Conservation (phyloP, 1,140 invertebrate genomes). For the Ceratoteleas bidentatus region DNA sequence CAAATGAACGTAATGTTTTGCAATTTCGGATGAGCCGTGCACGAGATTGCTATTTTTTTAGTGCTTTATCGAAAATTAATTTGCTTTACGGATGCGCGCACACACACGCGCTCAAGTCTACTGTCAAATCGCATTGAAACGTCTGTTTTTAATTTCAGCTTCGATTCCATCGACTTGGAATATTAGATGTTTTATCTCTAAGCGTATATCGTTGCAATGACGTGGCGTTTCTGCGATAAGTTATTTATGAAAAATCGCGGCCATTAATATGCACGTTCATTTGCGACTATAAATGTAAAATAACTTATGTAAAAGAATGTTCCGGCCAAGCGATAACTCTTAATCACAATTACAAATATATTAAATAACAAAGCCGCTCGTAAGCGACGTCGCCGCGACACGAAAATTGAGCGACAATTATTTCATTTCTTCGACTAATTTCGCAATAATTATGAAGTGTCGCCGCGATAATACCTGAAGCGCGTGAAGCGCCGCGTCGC, state of each 20-base stretch:
- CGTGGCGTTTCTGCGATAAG: constrained; percentile 28
- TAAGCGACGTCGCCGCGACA: too few relatives aligned
- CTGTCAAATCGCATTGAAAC: constrained; percentile 19
- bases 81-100: neutral
- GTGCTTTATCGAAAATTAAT: constrained; percentile 25
- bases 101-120: neutral
- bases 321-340: too few relatives aligned
- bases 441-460: too few relatives aligned
- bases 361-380: too few relatives aligned
- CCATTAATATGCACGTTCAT: constrained; percentile 13
- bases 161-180: constrained; percentile 28
- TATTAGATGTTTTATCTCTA: constrained; percentile 43
- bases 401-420: too few relatives aligned
- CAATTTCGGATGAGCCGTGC: constrained; percentile 8
- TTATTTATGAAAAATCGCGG: constrained; percentile 34
- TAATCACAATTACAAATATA: too few relatives aligned
- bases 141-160: constrained; percentile 23
- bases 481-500: too few relatives aligned
- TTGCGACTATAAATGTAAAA: too few relatives aligned
- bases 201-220: constrained; percentile 29
- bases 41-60: neutral
- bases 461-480: too few relatives aligned
- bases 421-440: too few relatives aligned
- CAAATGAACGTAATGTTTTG: constrained; percentile 29
- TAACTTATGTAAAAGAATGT: too few relatives aligned